Conservation (phyloP, 2,888 invertebrate species). For the Protophormia terraenovae region DNA sequence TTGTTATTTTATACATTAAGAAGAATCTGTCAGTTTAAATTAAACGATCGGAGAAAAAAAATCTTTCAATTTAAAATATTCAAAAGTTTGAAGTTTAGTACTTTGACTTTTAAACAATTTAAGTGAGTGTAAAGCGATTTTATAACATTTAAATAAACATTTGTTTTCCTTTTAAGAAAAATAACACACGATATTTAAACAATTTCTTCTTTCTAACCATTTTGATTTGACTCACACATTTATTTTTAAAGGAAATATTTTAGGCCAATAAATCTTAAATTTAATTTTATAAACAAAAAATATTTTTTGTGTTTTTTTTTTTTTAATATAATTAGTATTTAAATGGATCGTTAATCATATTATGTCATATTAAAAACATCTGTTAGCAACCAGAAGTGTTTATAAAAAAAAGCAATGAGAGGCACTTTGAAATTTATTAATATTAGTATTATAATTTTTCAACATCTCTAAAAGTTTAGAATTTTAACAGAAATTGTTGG, state of each 20-base stretch:
- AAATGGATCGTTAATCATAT: background rate
- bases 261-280: background rate
- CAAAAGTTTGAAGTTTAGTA: background rate
- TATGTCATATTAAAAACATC: background rate
- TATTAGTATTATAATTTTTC: too few species aligned
- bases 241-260: background rate
- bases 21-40: background rate
- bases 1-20: background rate
- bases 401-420: background rate
- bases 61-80: background rate
- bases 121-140: too few species aligned
- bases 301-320: too few species aligned
- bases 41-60: too few species aligned
- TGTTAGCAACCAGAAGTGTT: background rate
- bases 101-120: too few species aligned
- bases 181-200: too few species aligned
- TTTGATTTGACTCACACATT: background rate
- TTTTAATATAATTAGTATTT: background rate
- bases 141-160: too few species aligned
- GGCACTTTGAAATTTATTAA: too few species aligned
- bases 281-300: background rate
- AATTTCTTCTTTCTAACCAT: too few species aligned
- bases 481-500: too few species aligned
- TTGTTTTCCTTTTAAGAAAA: too few species aligned
- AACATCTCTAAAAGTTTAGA: too few species aligned